These are phyloP conservation scores for Petromus typicus DNA, from an alignment of 2,113 vertebrate species.

Conservation along the genomic window DNA sequence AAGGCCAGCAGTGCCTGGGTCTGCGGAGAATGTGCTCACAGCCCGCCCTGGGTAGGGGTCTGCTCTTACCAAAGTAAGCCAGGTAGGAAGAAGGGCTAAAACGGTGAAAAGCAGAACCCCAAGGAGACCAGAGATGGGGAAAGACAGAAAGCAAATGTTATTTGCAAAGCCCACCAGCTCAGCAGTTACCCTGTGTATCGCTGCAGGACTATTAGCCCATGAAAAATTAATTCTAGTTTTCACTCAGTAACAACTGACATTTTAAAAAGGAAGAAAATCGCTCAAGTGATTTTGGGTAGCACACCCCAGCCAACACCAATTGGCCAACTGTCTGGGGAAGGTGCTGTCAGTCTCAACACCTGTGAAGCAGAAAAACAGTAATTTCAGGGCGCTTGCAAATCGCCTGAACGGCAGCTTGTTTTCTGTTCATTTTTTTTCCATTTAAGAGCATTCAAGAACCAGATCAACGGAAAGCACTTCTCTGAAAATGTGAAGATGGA, in stretches of 20 bases:
- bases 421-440: slow-evolving; percentile 67
- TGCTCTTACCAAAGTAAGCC: slow-evolving; percentile 41
- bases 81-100: not conserved
- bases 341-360: slow-evolving; percentile 59
- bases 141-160: slow-evolving; percentile 25
- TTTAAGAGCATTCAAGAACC: slow-evolving; percentile 65
- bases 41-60: not conserved
- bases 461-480: slow-evolving; percentile 21
- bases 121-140: not conserved
- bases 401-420: slow-evolving; percentile 11
- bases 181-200: slow-evolving; percentile 22
- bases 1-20: not conserved
- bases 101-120: not conserved
- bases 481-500: slow-evolving; percentile 75
- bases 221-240: slow-evolving; percentile 75
- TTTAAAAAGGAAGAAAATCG: slow-evolving; percentile 17
- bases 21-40: not conserved
- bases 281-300: slow-evolving; percentile 43
- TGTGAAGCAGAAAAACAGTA: slow-evolving; percentile 72
- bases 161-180: slow-evolving; percentile 64
- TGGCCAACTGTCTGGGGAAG: slow-evolving; percentile 24
- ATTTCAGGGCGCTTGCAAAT: slow-evolving; percentile 74
- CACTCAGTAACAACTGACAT: slow-evolving; percentile 69
- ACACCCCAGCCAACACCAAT: not conserved
- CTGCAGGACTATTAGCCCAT: slow-evolving; percentile 65